phyloP scores from a whole-genome alignment of 2,888 invertebrate species.

The Polyommatus icarus region DNA sequence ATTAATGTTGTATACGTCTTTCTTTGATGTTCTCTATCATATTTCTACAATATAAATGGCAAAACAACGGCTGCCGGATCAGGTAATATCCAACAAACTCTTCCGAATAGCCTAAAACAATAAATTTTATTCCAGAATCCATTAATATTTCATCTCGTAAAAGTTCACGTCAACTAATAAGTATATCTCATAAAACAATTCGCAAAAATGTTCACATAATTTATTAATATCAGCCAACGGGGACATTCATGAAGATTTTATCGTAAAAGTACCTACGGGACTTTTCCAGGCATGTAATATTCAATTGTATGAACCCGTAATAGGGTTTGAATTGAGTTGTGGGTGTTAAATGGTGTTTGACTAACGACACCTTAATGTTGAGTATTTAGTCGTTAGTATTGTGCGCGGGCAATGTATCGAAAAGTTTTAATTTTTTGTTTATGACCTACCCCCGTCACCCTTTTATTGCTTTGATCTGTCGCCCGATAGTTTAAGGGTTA shows the following conservation, averaged over 20 bases:
- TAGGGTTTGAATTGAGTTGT: conserved; percentile 43
- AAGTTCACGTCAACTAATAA: conserved; percentile 24
- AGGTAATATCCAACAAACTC: neutral
- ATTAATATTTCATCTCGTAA: conserved; percentile 32
- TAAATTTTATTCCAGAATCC: conserved; percentile 1
- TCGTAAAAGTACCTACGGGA: conserved; percentile 42
- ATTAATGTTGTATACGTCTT: too few relatives aligned
- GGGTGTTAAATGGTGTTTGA: conserved; percentile 50
- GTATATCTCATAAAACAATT: conserved; percentile 59
- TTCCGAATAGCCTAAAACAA: neutral
- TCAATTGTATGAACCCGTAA: conserved; percentile 1
- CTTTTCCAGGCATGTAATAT: conserved; percentile 40
- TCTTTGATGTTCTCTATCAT: too few relatives aligned
- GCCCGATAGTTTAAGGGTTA: neutral
- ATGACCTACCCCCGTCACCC: conserved; percentile 50
- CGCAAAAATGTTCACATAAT: conserved; percentile 63
- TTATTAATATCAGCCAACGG: conserved; percentile 66
- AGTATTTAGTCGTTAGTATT: conserved; percentile 76
- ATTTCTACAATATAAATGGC: too few relatives aligned
- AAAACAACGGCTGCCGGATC: too few relatives aligned
- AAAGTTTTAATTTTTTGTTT: conserved; percentile 78
- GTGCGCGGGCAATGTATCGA: conserved; percentile 75
- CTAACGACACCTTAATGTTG: conserved; percentile 76
- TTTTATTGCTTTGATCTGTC: neutral
- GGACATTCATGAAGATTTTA: conserved; percentile 72